Evolutionary conservation across 2,797 vertebrate species (phyloP).

Genomic region (Epinephelus awoara): DNA sequence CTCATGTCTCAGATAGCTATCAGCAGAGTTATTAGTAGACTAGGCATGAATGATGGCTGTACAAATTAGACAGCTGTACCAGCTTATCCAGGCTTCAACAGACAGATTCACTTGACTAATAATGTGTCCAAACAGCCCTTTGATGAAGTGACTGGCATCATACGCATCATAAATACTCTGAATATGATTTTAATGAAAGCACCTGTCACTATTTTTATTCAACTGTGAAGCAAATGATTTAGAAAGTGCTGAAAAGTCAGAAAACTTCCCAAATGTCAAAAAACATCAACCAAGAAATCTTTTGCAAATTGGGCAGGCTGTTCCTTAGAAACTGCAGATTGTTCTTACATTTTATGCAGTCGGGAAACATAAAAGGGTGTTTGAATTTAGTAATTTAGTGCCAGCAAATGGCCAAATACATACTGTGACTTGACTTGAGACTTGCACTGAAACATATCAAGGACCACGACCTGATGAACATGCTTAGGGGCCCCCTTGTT

Average conservation of each 20-base stretch:
- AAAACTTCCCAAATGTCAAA: conserved; percentile 13
- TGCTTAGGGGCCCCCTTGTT: neutral
- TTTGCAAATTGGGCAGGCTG: neutral
- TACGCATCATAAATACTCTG: conserved; percentile 13
- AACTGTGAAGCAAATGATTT: conserved; percentile 15
- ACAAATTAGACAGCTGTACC: conserved; percentile 36
- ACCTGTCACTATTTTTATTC: conserved; percentile 50
- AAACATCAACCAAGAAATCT: conserved; percentile 3
- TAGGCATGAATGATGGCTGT: conserved; percentile 22
- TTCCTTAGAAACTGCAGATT: neutral
- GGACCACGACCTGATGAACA: neutral
- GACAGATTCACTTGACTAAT: conserved; percentile 40
- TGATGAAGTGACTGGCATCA: conserved; percentile 43
- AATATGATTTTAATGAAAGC: conserved; percentile 43
- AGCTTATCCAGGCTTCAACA: conserved; percentile 21
- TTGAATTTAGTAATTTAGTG: neutral
- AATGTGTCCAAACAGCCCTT: conserved; percentile 36
- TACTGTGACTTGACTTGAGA: neutral
- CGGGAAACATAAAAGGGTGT: neutral
- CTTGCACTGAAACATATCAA: neutral
- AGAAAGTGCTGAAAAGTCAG: conserved; percentile 12
- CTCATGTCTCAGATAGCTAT: conserved; percentile 51
- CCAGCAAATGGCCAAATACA: neutral
- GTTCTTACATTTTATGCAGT: neutral
- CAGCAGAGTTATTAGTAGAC: conserved; percentile 51